Evolutionary conservation across 2,797 vertebrate species (phyloP).

Genomic region (Enteromius anoplus): DNA sequence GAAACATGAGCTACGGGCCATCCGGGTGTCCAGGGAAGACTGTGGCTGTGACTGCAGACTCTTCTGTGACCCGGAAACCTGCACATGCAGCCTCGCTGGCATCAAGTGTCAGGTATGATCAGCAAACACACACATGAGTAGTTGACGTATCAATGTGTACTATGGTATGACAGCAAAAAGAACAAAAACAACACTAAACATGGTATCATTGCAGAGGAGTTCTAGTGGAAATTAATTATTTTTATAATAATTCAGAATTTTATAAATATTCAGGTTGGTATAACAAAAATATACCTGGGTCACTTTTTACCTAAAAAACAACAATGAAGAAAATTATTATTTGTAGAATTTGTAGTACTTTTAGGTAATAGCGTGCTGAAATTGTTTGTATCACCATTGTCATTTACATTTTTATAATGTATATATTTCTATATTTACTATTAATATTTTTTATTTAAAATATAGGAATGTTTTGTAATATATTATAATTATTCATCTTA

Average conservation of each 20-base stretch:
- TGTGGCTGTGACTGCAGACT: constrained; percentile 97
- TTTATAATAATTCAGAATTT: background rate
- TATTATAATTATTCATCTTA: too few relatives aligned
- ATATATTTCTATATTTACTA: background rate
- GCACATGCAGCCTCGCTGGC: constrained; percentile 95
- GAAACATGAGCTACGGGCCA: constrained; percentile 94
- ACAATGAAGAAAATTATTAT: background rate
- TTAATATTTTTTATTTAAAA: background rate
- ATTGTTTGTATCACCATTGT: background rate
- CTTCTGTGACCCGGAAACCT: constrained; percentile 97
- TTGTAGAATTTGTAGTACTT: background rate
- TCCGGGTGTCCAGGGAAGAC: constrained; percentile 95
- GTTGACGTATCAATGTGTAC: too few relatives aligned
- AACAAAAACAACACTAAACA: background rate
- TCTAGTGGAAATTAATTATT: background rate
- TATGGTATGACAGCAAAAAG: too few relatives aligned
- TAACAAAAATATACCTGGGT: background rate
- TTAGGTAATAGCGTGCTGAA: background rate
- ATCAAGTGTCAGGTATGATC: constrained; percentile 96
- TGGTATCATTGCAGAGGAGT: background rate
- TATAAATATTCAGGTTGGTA: background rate
- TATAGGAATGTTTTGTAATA: background rate
- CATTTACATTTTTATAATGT: background rate
- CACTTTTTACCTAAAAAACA: background rate
- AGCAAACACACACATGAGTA: background rate